Percentiles rank a stretch among this genome's conserved stretches.
Conservation (phyloP, 2,888 invertebrate species). For the Homarus gammarus region DNA sequence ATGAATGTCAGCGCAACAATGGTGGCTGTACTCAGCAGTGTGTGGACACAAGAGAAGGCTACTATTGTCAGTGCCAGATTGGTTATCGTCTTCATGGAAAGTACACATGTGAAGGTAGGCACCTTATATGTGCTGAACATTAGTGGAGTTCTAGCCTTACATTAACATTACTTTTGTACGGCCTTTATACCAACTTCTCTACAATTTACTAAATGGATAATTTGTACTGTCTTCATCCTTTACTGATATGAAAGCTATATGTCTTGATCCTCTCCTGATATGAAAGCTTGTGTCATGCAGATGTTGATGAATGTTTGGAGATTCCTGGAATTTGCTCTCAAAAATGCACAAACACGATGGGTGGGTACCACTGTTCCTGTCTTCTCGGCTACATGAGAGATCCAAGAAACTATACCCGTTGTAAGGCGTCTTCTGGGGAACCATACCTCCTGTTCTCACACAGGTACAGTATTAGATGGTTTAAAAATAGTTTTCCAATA, state of each 20-base stretch:
- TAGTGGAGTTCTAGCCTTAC: too few relatives aligned
- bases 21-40: slow-evolving; percentile 93
- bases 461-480: slow-evolving; percentile 84
- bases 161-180: too few relatives aligned
- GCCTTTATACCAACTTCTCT: neutral
- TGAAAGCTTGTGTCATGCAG: slow-evolving; percentile 18
- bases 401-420: slow-evolving; percentile 79
- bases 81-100: slow-evolving; percentile 89
- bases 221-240: neutral
- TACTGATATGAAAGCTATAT: neutral
- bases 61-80: slow-evolving; percentile 87
- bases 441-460: slow-evolving; percentile 93
- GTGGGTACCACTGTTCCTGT: slow-evolving; percentile 77
- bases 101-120: slow-evolving; percentile 88
- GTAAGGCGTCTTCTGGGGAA: slow-evolving; percentile 93
- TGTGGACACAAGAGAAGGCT: slow-evolving; percentile 88
- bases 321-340: slow-evolving; percentile 78
- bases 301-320: slow-evolving; percentile 77
- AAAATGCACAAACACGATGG: slow-evolving; percentile 77
- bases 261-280: too few relatives aligned
- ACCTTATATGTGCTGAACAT: too few relatives aligned
- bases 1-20: slow-evolving; percentile 89
- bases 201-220: neutral
- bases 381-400: slow-evolving; percentile 76
- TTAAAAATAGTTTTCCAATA: neutral